A percentile compares a stretch with the other conserved stretches of the same genome.
phyloP scores from a whole-genome alignment of 2,888 invertebrate species.

The Philaethria dido region DNA sequence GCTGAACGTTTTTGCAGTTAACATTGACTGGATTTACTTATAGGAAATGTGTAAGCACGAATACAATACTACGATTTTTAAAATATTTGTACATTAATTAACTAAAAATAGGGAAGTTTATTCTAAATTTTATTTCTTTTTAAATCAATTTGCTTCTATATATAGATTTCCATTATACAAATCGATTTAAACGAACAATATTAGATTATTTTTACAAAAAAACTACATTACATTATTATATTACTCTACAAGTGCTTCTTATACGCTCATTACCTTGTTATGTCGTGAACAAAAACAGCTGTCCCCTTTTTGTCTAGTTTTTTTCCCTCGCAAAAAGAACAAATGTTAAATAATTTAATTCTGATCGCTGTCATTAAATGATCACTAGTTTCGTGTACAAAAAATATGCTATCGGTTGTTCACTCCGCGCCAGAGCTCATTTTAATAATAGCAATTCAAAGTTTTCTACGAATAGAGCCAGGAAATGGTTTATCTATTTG shows the following conservation, averaged over 20 bases:
- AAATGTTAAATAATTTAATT: slow-evolving; percentile 36
- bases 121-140: not conserved
- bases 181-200: not conserved
- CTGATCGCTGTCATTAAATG: slow-evolving; percentile 36
- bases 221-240: not conserved
- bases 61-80: not conserved
- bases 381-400: slow-evolving; percentile 33
- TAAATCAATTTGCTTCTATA: not conserved
- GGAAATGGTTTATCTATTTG: slow-evolving; percentile 27
- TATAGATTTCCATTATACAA: not conserved
- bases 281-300: slow-evolving; percentile 31
- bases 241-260: slow-evolving; percentile 19
- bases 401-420: slow-evolving; percentile 33
- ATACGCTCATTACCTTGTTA: slow-evolving; percentile 36
- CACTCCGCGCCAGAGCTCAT: slow-evolving; percentile 7
- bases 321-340: slow-evolving; percentile 32
- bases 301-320: slow-evolving; percentile 26
- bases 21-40: not conserved
- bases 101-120: not conserved
- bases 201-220: slow-evolving; percentile 1
- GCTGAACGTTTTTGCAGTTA: not conserved
- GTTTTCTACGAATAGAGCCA: slow-evolving; percentile 11
- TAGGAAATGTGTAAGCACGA: not conserved
- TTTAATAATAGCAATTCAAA: slow-evolving; percentile 7
- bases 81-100: not conserved